Conservation (phyloP, 1,140 invertebrate genomes). For the Caerostris extrusa region DNA sequence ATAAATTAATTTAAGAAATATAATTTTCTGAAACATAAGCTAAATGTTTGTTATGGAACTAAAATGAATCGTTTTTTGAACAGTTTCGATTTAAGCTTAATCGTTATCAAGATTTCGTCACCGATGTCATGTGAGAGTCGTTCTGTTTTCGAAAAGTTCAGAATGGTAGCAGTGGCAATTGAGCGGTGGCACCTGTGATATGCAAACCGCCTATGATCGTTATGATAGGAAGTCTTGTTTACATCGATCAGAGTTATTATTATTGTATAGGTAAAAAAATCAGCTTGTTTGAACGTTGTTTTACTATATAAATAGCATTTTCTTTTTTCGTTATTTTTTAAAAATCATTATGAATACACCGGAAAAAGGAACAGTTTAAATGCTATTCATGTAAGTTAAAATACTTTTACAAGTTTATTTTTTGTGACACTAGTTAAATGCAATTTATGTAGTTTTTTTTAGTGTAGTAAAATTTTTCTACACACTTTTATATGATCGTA, state of each 20-base stretch:
- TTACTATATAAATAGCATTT: background rate
- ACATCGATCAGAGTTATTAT: background rate
- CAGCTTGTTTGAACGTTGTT: background rate
- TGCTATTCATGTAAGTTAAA: background rate
- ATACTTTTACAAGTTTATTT: no score
- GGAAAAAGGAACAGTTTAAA: background rate
- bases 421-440: no score
- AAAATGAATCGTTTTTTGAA: no score
- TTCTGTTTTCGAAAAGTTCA: slow-evolving; percentile 14
- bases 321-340: background rate
- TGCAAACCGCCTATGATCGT: background rate
- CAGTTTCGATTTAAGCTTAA: background rate
- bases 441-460: no score
- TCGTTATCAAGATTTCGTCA: slow-evolving; percentile 5
- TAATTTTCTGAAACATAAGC: no score
- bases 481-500: no score
- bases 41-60: no score
- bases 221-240: background rate
- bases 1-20: no score
- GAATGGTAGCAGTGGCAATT: background rate
- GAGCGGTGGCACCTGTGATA: background rate
- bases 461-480: no score
- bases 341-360: background rate
- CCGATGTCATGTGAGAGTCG: slow-evolving; percentile 12
- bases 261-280: background rate